Conservation (phyloP, 2,797 vertebrate species). For the Xenentodon cancila region DNA sequence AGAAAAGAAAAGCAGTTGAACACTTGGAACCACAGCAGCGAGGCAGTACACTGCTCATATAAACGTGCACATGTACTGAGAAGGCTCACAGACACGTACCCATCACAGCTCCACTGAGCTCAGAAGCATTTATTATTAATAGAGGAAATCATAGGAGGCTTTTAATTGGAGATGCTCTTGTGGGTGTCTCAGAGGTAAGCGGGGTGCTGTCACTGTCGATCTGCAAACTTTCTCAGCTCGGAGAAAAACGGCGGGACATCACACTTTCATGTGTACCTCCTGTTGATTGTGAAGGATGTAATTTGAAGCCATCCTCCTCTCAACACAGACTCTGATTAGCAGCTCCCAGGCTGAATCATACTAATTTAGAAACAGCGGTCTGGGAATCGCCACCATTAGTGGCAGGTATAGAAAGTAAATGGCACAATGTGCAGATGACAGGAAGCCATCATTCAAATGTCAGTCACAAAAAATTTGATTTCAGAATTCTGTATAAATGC, state of each 20-base stretch:
- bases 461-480: conserved; percentile 76
- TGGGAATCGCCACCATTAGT: conserved; percentile 79
- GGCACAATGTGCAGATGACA: conserved; percentile 75
- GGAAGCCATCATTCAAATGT: conserved; percentile 70
- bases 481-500: conserved; percentile 52
- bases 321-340: conserved; percentile 79
- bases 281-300: conserved; percentile 82
- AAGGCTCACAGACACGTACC: conserved; percentile 54
- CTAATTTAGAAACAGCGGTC: conserved; percentile 78
- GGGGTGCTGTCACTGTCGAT: conserved; percentile 80
- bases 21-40: conserved; percentile 16
- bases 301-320: conserved; percentile 79
- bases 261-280: conserved; percentile 82
- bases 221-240: conserved; percentile 73
- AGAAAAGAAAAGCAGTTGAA: background rate
- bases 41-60: conserved; percentile 29
- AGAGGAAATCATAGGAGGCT: conserved; percentile 78
- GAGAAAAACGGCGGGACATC: conserved; percentile 72
- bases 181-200: conserved; percentile 76
- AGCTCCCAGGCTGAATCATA: conserved; percentile 75
- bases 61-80: conserved; percentile 43
- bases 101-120: conserved; percentile 57
- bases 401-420: conserved; percentile 63
- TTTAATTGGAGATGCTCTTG: conserved; percentile 82
- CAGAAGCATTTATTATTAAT: conserved; percentile 82